Evolutionary conservation across 2,113 vertebrate species (phyloP), one percentile per base, ranked within the genome.

Genomic region (Hippocampus comes): DNA sequence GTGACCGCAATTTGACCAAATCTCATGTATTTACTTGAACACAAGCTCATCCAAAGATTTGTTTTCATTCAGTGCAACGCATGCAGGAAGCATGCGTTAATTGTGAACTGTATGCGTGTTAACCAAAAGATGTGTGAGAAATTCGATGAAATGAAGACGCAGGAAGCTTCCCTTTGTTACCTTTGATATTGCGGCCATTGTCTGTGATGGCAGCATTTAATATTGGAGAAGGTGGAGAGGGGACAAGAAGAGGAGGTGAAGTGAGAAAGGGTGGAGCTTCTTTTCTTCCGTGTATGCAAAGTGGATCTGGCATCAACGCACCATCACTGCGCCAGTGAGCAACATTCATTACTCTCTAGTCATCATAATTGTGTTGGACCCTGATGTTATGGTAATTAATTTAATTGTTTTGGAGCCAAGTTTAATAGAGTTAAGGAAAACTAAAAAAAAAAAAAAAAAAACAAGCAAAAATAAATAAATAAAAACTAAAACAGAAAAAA

Each of bases 141-240:
- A 43, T 23, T n/a, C 1, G 9, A 71, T 76, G 86, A 91, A 89
- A 82, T 91, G 88, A 85, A 75, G 78, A 89, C 67, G 90, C 92
- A 93, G 56, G 41, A 90, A 66, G 71, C 67, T 90, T 87, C 90
- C 67, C 83, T 87, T 69, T 49, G 71, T 96, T 99, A 98, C 96
- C 97, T 99, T 95, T 97, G 77, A 96, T 89, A 94, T 91, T 95
- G 90, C 93, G 95, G 84, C 96, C 96, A 91, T 96, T 98, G 91
- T 98, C 97, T 98, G 95, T 64, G 75, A 92, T 85, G 84, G 80
- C 73, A 86, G 83, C 76, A 86, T 85, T 49, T 68, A 48, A 72
- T 83, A 78, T 83, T 78, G 87, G 89, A 74, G 68, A 78, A 67
- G 85, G 93, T 84, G 93, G 79, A 49, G 79, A 49, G 85, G 81